Conservation (phyloP, 2,797 vertebrate genomes). For the Neosilurus mollespiculum region DNA sequence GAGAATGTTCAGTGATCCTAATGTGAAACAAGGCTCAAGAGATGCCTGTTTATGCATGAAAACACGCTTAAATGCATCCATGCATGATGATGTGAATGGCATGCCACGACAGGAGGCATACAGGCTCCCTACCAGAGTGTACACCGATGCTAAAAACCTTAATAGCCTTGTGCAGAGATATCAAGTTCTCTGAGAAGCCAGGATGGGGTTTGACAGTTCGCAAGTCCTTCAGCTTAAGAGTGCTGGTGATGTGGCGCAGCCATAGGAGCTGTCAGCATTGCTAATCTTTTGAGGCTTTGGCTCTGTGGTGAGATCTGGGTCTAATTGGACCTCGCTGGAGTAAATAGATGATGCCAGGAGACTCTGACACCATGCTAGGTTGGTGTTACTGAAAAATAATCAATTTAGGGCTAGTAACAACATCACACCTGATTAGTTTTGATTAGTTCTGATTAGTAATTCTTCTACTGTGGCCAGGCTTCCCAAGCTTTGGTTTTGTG, state of each 20-base stretch:
- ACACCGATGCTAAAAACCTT: slow-evolving; percentile 22
- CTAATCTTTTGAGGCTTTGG: slow-evolving; percentile 13
- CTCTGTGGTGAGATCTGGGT: background rate
- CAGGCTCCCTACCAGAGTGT: slow-evolving; percentile 15
- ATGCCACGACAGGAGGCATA: slow-evolving; percentile 19
- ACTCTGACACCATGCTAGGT: background rate
- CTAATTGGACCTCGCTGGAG: background rate
- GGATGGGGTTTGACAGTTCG: slow-evolving; percentile 13
- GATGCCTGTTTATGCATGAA: slow-evolving; percentile 61
- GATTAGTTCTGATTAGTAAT: too few relatives aligned
- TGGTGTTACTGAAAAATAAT: background rate
- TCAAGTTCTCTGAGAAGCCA: slow-evolving; percentile 10
- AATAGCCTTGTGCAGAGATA: slow-evolving; percentile 29
- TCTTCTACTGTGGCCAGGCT: background rate
- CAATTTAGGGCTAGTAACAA: background rate
- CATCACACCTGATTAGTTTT: background rate
- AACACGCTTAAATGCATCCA: slow-evolving; percentile 50
- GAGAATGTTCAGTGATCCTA: background rate
- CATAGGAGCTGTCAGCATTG: slow-evolving; percentile 29
- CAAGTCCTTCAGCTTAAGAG: background rate
- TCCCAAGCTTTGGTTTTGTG: background rate
- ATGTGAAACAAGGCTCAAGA: slow-evolving; percentile 48
- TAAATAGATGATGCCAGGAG: background rate
- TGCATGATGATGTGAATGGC: slow-evolving; percentile 13
- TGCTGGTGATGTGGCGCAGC: background rate